Evolutionary conservation across 2,113 vertebrate species (phyloP).

Genomic region (Phylloscopus trochilus): DNA sequence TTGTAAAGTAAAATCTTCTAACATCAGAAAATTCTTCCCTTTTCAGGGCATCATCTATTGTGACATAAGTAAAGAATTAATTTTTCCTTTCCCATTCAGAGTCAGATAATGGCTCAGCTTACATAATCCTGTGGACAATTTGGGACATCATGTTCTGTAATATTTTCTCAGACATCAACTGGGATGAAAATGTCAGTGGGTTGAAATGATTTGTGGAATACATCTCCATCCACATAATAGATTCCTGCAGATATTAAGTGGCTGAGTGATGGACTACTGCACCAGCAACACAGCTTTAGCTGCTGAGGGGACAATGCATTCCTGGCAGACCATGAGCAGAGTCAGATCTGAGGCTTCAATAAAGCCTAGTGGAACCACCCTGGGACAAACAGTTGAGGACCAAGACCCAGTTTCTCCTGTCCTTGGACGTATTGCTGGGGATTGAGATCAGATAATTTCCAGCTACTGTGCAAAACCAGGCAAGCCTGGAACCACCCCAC

Average conservation of each 20-base stretch:
- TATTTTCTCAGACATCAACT: background rate
- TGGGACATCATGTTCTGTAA: background rate
- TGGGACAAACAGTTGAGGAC: background rate
- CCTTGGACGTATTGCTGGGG: background rate
- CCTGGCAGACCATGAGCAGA: background rate
- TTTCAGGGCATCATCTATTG: background rate
- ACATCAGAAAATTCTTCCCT: background rate
- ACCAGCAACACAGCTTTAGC: background rate
- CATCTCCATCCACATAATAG: background rate
- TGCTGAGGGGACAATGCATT: background rate
- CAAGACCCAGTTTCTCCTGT: background rate
- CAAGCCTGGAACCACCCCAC: background rate
- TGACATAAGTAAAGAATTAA: background rate
- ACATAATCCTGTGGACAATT: background rate
- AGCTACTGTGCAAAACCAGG: background rate
- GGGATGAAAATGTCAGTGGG: background rate
- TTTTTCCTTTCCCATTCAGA: background rate
- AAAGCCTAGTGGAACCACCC: background rate
- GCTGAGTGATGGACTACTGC: background rate
- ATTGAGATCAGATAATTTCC: background rate
- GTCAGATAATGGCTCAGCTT: background rate
- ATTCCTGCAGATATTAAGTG: background rate
- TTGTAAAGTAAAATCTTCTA: background rate
- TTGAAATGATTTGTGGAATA: background rate
- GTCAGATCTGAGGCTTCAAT: background rate